Evolutionary conservation across 2,888 invertebrate genomes (phyloP), one percentile per base, ranked within the genome.

Genomic region (Mantis religiosa): DNA sequence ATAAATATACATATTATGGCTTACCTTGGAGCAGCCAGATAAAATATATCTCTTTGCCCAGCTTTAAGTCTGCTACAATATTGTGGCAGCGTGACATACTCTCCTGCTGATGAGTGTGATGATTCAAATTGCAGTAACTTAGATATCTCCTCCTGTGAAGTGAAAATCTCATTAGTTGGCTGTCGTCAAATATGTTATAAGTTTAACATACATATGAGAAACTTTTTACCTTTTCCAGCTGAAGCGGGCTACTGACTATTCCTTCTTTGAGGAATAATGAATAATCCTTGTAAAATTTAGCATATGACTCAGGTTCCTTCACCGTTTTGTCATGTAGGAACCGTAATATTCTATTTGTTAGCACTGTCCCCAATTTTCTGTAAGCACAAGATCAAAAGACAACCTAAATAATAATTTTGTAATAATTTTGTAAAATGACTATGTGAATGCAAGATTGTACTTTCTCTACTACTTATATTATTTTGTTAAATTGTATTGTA

Each of bases 211-310:
- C 0, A n/a, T n/a, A n/a, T n/a, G 25, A 84, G 25, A 4, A 71
- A 28, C 12, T 7, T 85, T 25, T 82, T 41, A 97, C 98, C 94
- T 97, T 98, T 92, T 98, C 97, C 7, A 95, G 92, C 91, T 97
- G 96, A 92, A 97, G 97, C 86, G 95, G 95, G 91, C 97, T 96
- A 2, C 97, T 97, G 81, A 99, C 97, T 92, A 99, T 98, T 82
- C 99, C 99, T 93, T 99, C 99, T 92, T 99, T 98, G 88, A 99
- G 95, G 93, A 98, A 99, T 88, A 99, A 93, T 0, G 97, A 97
- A 92, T 99, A 99, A 92, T 99, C 98, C 90, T 96, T 96, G 93
- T 98, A 99, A 93, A 99, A 99, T 85, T 96, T 95, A 88, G 96
- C 95, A 93, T 97, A 99, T 85, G 96, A 96, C 9, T 96, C 95